These are phyloP conservation scores for Strigamia crassipes DNA, from an alignment of 2,888 invertebrate genomes.

Conservation along the genomic window DNA sequence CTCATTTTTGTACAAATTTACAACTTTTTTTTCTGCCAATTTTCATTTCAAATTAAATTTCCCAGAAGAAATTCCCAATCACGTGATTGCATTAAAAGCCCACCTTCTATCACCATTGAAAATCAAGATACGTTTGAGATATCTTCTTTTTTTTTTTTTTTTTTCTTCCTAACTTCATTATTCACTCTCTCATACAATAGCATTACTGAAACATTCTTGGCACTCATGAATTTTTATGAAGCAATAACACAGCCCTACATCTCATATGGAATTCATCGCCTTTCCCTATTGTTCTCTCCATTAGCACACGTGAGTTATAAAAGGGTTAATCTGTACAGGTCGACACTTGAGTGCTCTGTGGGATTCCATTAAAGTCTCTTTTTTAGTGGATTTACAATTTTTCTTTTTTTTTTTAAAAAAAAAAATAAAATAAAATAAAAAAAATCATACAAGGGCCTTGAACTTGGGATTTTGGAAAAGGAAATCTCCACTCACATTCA, in stretches of 20 bases:
- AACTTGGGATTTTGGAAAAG: not conserved
- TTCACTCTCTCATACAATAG: conserved; percentile 17
- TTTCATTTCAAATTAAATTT: not conserved
- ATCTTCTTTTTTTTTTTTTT: not conserved
- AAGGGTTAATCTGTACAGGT: conserved; percentile 23
- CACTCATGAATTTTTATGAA: conserved; percentile 28
- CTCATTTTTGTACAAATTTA: too few relatives aligned
- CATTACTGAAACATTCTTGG: not conserved
- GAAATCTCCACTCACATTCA: not conserved
- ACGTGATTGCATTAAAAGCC: not conserved
- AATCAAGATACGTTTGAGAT: conserved; percentile 1
- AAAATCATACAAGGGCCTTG: not conserved
- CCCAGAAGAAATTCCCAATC: not conserved
- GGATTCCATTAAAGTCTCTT: not conserved
- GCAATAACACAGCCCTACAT: conserved; percentile 37
- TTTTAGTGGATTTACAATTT: not conserved
- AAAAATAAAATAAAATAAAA: too few relatives aligned
- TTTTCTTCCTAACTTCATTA: not conserved
- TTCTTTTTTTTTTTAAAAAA: too few relatives aligned
- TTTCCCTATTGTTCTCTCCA: conserved; percentile 30
- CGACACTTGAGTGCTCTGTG: conserved; percentile 26
- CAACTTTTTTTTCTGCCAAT: too few relatives aligned
- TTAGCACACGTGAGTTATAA: conserved; percentile 29
- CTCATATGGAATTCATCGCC: not conserved
- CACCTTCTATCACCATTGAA: not conserved